These are phyloP conservation scores for Parauchenoglanis ngamensis DNA, from an alignment of 2,797 vertebrate species.

Conservation along the genomic window DNA sequence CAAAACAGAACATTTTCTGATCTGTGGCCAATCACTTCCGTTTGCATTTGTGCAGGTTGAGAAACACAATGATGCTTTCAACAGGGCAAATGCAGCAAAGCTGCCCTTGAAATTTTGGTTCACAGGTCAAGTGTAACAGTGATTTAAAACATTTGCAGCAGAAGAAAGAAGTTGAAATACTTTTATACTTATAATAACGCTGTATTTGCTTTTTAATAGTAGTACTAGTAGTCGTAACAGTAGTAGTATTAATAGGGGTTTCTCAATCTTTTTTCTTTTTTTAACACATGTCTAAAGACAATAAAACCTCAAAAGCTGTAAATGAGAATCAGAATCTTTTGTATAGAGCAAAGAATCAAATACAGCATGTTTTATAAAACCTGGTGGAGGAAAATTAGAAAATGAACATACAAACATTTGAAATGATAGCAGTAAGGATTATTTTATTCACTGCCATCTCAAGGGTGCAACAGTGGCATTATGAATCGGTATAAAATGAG, in stretches of 20 bases:
- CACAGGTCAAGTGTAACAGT: not conserved
- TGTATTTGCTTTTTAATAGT: not conserved
- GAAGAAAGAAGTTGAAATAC: not conserved
- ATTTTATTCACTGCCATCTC: not conserved
- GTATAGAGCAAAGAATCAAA: not conserved
- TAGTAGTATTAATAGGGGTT: not conserved
- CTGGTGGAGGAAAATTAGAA: not conserved
- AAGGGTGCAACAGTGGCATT: slow-evolving; percentile 6
- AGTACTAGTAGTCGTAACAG: not conserved
- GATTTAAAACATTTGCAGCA: not conserved
- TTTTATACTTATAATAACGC: not conserved
- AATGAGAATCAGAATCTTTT: not conserved
- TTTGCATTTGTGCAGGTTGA: not conserved
- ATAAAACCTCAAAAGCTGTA: not conserved
- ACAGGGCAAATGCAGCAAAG: not conserved
- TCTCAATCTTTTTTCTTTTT: not conserved
- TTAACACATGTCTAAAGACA: not conserved
- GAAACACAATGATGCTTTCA: not conserved
- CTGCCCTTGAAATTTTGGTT: not conserved
- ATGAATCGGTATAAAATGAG: slow-evolving; percentile 10
- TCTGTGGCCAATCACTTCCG: not conserved
- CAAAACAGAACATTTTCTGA: not conserved
- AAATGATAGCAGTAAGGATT: not conserved
- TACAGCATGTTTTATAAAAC: not conserved
- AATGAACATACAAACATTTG: not conserved